Base-by-base conservation (phyloP, 2,888 invertebrate species). In the Hirudinaria manillensis region DNA sequence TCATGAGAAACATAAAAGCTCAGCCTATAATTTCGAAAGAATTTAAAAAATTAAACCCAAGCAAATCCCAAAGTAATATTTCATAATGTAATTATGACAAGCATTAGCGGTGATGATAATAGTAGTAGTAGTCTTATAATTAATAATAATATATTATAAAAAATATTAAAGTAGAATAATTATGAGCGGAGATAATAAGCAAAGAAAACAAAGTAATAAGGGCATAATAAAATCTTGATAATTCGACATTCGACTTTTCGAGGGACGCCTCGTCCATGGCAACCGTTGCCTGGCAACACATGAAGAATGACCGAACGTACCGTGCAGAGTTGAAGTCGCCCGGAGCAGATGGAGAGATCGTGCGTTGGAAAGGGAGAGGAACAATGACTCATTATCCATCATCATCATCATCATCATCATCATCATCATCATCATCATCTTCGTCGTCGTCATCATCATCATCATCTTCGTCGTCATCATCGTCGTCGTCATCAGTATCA, bases 221-320 rank as follows among this genome's bases (percentile, higher is more conserved):
- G 24, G 10, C 61, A n/a, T 61, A 61, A 61, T 61, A 61, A 61
- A 61, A 61, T 61, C 61, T 61, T 61, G 61, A 61, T 61, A 61
- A 61, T 61, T 61, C 61, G 61, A 61, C 68, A 32, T 68, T 32
- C 36, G 3, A n/a, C 68, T 68, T 36, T 32, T 36, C 68, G 13
- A 24, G n/a, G 10, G n/a, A 68, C 68, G 32, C 68, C 36, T 68
- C 16, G 32, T 16, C n/a, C 68, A 68, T 68, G 68, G 68, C 36
- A 36, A 68, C 68, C 1, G 68, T 68, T 68, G 68, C 68, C 21
- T 34, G 68, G 68, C 68, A 68, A 68, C 68, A 36, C 68, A 68
- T 68, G 68, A 68, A 68, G 68, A 68, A 68, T 68, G 68, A 68
- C 68, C 36, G 68, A 16, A n/a, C 32, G 36, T 13, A 29, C 61